A percentile compares a stretch with the other conserved stretches of the same genome.
Evolutionary conservation across 2,888 invertebrate genomes (phyloP).

Genomic region (Axea sp.): DNA sequence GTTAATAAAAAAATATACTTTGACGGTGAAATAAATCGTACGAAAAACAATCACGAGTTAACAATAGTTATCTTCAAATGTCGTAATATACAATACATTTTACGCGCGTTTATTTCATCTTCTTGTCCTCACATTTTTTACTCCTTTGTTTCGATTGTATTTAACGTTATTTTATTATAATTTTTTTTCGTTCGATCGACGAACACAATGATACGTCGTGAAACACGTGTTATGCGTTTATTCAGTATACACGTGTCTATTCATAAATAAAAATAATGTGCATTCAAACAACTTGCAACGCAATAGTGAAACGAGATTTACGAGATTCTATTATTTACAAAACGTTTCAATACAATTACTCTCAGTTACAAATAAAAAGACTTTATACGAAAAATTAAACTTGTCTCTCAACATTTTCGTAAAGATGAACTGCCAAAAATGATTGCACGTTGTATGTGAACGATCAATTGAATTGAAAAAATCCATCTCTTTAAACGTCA

Average conservation of each 20-base stretch:
- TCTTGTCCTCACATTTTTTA: constrained; percentile 4
- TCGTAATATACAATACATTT: constrained; percentile 19
- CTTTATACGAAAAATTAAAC: not conserved
- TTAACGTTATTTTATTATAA: constrained; percentile 31
- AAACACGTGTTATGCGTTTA: constrained; percentile 35
- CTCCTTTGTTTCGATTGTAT: not conserved
- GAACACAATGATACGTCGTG: constrained; percentile 36
- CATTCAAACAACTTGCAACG: constrained; percentile 47
- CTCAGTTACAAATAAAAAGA: constrained; percentile 3
- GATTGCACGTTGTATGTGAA: constrained; percentile 21
- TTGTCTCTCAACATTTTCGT: constrained; percentile 1
- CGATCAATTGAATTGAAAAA: not conserved
- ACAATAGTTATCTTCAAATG: constrained; percentile 28
- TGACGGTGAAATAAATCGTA: constrained; percentile 15
- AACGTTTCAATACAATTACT: constrained; percentile 9
- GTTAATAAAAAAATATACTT: constrained; percentile 48
- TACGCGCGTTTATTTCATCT: constrained; percentile 10
- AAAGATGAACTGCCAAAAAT: constrained; percentile 10
- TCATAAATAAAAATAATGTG: constrained; percentile 51
- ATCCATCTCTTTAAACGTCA: constrained; percentile 5
- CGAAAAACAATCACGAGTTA: constrained; percentile 8
- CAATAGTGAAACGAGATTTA: constrained; percentile 33
- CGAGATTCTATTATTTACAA: constrained; percentile 48
- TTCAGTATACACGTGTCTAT: constrained; percentile 21
- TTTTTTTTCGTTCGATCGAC: constrained; percentile 57